Percentiles rank a stretch among this genome's conserved stretches.
phyloP scores from a whole-genome alignment of 1,140 invertebrate species.

The Phthorimaea operculella region DNA sequence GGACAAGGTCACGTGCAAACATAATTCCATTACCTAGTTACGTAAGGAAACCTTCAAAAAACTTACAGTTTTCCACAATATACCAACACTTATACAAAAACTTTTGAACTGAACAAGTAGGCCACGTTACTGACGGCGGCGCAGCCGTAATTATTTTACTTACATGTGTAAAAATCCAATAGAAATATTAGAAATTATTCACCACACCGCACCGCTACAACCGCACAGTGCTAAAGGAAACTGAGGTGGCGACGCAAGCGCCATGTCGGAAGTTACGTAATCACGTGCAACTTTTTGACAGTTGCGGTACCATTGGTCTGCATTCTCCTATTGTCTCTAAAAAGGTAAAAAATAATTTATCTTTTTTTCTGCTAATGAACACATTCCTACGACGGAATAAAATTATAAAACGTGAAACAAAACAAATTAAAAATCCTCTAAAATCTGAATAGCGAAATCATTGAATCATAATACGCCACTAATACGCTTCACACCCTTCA shows the following conservation, averaged over 20 bases:
- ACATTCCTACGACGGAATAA: too few species aligned
- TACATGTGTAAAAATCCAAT: constrained; percentile 61
- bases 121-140: background rate
- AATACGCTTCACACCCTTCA: too few species aligned
- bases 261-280: constrained; percentile 57
- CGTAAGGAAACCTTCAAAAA: constrained; percentile 44
- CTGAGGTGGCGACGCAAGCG: constrained; percentile 30
- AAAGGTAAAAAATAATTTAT: too few species aligned
- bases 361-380: too few species aligned
- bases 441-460: too few species aligned
- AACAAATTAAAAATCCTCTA: too few species aligned
- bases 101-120: background rate
- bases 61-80: constrained; percentile 9
- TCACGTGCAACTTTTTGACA: constrained; percentile 33
- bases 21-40: constrained; percentile 56
- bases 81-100: constrained; percentile 1
- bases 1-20: constrained; percentile 63
- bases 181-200: constrained; percentile 45
- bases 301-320: background rate
- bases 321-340: too few species aligned
- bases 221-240: constrained; percentile 63
- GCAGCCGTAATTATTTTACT: constrained; percentile 25
- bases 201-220: constrained; percentile 57
- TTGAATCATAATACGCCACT: too few species aligned
- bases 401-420: too few species aligned